These are phyloP conservation scores for Oncorhynchus nerka DNA, from an alignment of 2,113 vertebrate species.

Conservation along the genomic window DNA sequence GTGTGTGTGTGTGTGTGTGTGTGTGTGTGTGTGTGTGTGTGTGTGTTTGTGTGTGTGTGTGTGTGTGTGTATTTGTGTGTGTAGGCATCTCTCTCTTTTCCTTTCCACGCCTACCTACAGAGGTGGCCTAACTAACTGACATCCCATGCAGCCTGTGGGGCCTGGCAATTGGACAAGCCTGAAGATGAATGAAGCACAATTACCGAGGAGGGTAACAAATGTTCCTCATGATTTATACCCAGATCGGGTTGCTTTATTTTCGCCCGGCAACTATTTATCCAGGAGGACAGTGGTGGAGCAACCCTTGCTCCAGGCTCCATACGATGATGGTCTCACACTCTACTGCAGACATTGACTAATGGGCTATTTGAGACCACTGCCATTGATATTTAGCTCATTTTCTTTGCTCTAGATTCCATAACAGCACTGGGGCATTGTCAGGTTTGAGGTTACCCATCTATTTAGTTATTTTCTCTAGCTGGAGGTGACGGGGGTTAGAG, in stretches of 20 bases:
- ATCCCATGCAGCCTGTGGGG: constrained; percentile 53
- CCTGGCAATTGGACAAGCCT: constrained; percentile 68
- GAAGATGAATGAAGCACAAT: constrained; percentile 76
- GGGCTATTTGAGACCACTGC: constrained; percentile 71
- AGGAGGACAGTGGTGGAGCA: constrained; percentile 63
- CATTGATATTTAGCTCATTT: constrained; percentile 68
- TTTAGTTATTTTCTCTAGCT: constrained; percentile 28
- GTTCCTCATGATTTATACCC: constrained; percentile 76
- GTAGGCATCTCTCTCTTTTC: not conserved
- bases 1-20: not conserved
- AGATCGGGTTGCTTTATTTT: constrained; percentile 75
- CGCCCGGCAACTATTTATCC: constrained; percentile 57
- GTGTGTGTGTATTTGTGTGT: not conserved
- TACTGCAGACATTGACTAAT: constrained; percentile 65
- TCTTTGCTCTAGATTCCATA: constrained; percentile 43
- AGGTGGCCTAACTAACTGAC: constrained; percentile 38
- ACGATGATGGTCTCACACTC: constrained; percentile 55
- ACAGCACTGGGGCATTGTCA: constrained; percentile 38
- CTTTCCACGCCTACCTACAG: constrained; percentile 30
- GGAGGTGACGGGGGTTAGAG: constrained; percentile 46
- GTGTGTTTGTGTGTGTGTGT: not conserved
- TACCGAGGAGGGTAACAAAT: constrained; percentile 70
- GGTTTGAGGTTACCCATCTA: constrained; percentile 50
- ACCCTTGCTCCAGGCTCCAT: constrained; percentile 52
- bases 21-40: no score